A percentile compares a stretch with the other conserved stretches of the same genome.
Evolutionary conservation across 1,140 invertebrate genomes (phyloP).

Genomic region (Maniola jurtina): DNA sequence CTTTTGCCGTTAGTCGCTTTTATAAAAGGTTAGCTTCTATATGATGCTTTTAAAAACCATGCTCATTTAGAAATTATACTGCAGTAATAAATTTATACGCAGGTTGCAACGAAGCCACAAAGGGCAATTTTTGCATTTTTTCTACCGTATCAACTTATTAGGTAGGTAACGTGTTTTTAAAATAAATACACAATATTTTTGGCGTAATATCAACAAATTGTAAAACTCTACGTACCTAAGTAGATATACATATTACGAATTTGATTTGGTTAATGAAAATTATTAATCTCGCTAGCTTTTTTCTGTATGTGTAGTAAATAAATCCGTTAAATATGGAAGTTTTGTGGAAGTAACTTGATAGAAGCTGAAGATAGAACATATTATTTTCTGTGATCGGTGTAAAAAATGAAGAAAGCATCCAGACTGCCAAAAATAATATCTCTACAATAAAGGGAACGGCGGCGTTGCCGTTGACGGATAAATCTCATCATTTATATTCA

Average conservation of each 20-base stretch:
- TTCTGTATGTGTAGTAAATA: no score
- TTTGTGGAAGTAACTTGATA: no score
- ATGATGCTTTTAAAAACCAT: conserved; percentile 30
- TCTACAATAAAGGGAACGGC: conserved; percentile 29
- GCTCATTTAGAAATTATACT: conserved; percentile 38
- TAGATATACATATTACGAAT: no score
- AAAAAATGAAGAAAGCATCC: neutral
- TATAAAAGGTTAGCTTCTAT: conserved; percentile 19
- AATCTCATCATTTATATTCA: conserved; percentile 60
- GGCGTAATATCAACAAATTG: neutral
- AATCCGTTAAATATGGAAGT: no score
- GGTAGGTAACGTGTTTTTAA: neutral
- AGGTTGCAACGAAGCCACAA: conserved; percentile 18
- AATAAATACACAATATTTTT: neutral
- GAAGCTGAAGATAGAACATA: no score
- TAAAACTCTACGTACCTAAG: no score
- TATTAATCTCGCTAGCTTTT: no score
- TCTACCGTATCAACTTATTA: neutral
- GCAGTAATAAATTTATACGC: conserved; percentile 36
- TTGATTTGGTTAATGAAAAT: no score
- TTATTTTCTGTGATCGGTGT: neutral
- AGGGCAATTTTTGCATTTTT: neutral
- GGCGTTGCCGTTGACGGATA: conserved; percentile 33
- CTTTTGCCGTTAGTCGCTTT: conserved; percentile 14
- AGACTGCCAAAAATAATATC: neutral